Evolutionary conservation across 2,888 invertebrate species (phyloP).

Genomic region (Melikaiella ostensackeni): DNA sequence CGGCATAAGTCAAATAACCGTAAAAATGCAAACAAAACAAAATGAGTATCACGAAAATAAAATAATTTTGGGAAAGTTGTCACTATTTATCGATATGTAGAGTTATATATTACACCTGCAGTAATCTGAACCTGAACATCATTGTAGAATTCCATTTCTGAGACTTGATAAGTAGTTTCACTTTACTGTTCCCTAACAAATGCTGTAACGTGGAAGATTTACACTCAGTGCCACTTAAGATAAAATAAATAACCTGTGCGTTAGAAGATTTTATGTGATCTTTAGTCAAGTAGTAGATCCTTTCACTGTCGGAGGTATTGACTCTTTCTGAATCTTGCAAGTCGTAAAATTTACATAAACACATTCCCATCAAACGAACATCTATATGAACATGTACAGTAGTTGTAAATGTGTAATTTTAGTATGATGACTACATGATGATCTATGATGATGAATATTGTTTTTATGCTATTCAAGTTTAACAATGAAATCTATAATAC

Average conservation of each 20-base stretch:
- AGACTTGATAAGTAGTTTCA: constrained; percentile 8
- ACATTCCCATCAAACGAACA: constrained; percentile 14
- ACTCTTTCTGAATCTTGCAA: constrained; percentile 35
- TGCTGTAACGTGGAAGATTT: constrained; percentile 7
- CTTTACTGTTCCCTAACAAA: background rate
- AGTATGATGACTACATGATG: background rate
- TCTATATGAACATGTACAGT: constrained; percentile 23
- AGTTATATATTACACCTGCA: background rate
- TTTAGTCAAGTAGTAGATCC: constrained; percentile 31
- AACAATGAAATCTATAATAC: background rate
- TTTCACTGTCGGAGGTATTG: constrained; percentile 29
- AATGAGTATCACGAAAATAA: background rate
- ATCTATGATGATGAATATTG: constrained; percentile 3
- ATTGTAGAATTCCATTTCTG: background rate
- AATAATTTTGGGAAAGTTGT: background rate
- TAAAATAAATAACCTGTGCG: constrained; percentile 22
- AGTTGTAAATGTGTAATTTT: constrained; percentile 28
- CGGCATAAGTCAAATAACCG: too few relatives aligned
- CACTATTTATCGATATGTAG: background rate
- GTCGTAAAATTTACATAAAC: constrained; percentile 36
- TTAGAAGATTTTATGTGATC: constrained; percentile 33
- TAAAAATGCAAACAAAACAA: too few relatives aligned
- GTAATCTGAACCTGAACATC: background rate
- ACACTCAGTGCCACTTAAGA: constrained; percentile 27
- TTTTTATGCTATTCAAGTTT: background rate